phyloP scores from a whole-genome alignment of 1,140 invertebrate genomes.

The Dreissena polymorpha region DNA sequence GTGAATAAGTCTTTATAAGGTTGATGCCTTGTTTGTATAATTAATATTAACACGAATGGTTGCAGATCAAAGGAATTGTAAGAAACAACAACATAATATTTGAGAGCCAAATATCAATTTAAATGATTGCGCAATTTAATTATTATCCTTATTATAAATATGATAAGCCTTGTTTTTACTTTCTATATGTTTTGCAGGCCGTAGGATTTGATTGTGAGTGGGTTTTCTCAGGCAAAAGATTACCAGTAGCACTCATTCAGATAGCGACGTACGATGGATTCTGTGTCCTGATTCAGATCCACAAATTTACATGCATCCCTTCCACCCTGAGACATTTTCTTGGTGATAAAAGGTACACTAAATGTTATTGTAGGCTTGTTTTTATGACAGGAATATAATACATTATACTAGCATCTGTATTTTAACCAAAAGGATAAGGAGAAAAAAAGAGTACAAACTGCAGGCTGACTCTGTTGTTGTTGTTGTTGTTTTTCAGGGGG shows the following conservation, averaged over 20 bases:
- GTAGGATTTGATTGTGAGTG: slow-evolving; percentile 56
- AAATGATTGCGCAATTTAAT: no score
- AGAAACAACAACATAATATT: no score
- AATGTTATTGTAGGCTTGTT: background rate
- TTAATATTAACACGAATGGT: no score
- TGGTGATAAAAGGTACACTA: slow-evolving; percentile 75
- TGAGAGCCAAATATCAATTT: no score
- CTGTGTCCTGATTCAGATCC: slow-evolving; percentile 38
- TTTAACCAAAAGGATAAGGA: background rate
- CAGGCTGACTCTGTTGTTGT: background rate
- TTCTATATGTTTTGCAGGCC: slow-evolving; percentile 23
- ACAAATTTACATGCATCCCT: slow-evolving; percentile 81
- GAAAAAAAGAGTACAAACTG: background rate
- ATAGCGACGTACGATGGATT: slow-evolving; percentile 43
- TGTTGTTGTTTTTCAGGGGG: background rate
- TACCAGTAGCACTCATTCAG: slow-evolving; percentile 43
- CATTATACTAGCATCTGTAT: background rate
- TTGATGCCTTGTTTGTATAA: no score
- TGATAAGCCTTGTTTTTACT: background rate
- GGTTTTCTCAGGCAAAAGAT: slow-evolving; percentile 33
- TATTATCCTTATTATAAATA: no score
- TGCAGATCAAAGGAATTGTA: no score
- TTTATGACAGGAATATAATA: background rate
- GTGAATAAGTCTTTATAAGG: no score
- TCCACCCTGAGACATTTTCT: slow-evolving; percentile 81